A percentile compares a stretch with the other conserved stretches of the same genome.
Conservation (phyloP, 2,797 vertebrate species). For the Danio aesculapii region DNA sequence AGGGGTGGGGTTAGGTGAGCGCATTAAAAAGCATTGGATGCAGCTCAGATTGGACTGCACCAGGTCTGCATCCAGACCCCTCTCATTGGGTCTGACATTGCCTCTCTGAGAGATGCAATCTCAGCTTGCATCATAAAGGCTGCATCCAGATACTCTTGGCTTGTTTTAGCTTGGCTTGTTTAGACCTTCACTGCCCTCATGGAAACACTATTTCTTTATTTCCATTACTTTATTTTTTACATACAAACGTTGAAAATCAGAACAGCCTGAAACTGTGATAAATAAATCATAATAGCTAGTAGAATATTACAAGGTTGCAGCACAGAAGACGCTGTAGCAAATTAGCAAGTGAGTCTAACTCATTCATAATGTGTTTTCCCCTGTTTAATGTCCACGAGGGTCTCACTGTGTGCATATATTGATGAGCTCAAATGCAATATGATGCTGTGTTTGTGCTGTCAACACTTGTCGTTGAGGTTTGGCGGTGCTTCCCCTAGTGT, state of each 20-base stretch:
- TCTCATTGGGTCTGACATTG: no score
- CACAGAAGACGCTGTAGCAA: conserved; percentile 15
- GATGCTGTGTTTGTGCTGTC: conserved; percentile 48
- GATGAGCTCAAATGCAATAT: conserved; percentile 54
- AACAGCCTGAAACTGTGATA: not conserved
- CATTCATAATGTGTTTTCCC: conserved; percentile 49
- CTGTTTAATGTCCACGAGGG: conserved; percentile 45
- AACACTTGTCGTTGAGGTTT: conserved; percentile 61
- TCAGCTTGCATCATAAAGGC: no score
- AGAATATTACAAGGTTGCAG: not conserved
- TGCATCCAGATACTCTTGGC: no score
- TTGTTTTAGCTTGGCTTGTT: no score
- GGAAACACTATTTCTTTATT: not conserved
- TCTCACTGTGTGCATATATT: conserved; percentile 43
- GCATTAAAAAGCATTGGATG: no score
- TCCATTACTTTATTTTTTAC: not conserved
- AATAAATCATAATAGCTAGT: not conserved
- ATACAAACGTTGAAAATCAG: not conserved
- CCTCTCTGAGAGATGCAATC: no score
- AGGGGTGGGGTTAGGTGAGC: no score
- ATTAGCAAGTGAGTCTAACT: conserved; percentile 43
- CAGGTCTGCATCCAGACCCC: no score
- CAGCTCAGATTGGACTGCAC: no score
- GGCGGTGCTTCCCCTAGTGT: conserved; percentile 48
- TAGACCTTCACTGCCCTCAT: not conserved